Percentiles rank a stretch among this genome's conserved stretches.
phyloP scores from a whole-genome alignment of 2,888 invertebrate species.

The Anthophora plumipes region DNA sequence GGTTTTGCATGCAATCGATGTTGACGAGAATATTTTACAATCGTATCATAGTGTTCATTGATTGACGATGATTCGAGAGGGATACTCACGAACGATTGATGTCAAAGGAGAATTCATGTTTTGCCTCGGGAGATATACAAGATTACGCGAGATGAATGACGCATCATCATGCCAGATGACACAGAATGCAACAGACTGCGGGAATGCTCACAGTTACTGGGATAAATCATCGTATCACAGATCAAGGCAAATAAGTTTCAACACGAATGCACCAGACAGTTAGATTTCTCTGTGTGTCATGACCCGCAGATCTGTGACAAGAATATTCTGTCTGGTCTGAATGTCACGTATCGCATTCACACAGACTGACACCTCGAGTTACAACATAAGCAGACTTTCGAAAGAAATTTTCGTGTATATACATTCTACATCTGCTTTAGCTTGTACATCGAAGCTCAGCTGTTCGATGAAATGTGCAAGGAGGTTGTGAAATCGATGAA shows the following conservation, averaged over 20 bases:
- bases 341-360: not conserved
- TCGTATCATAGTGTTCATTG: not conserved
- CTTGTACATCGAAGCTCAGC: too few species aligned
- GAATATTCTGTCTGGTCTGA: not conserved
- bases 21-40: not conserved
- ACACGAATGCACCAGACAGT: not conserved
- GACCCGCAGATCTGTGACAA: conserved; percentile 1
- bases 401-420: not conserved
- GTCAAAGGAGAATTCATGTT: not conserved
- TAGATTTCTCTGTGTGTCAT: not conserved
- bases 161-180: not conserved
- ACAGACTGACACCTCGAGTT: not conserved
- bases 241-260: not conserved
- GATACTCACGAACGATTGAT: not conserved
- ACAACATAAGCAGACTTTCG: not conserved
- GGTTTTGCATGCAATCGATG: not conserved
- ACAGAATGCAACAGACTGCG: not conserved
- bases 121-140: not conserved
- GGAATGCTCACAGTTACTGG: not conserved
- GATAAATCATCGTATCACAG: not conserved
- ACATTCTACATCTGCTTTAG: too few species aligned
- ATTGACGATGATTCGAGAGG: not conserved
- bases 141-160: conserved; percentile 35
- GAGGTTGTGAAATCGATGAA: too few species aligned
- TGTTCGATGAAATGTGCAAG: too few species aligned